Base-by-base conservation (phyloP, 1,140 invertebrate genomes). In the Wasmannia auropunctata region DNA sequence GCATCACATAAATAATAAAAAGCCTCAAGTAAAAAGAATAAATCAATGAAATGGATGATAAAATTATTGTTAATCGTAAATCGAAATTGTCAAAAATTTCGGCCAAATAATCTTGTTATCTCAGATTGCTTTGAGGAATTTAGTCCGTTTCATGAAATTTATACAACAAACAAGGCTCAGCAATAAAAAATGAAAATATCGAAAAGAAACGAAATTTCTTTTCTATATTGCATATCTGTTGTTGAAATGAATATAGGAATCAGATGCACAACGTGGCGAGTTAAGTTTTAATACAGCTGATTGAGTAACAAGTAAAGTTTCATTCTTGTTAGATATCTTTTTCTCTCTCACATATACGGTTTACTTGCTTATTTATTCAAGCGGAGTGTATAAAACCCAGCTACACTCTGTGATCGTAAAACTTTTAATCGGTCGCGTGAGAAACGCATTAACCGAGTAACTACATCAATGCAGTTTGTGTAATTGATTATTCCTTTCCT, bases 371-470 rank as follows among this genome's bases (percentile, higher is more conserved):
- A 79, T 67, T 79, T 79, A 79, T 65, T 79, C 67, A 37, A 28
- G 5, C 19, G 19, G 7, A 65, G n/a, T 54, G 10, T 51, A 19
- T 25, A 65, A 63, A 43, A 62, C 14, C 14, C 22, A 58, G 54
- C n/a, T 77, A 34, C n/a, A n/a, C 8, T 79, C 28, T n/a, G 43
- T 37, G 16, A n/a, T 8, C 28, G n/a, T 79, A 54, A 54, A 79
- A 67, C 76, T 79, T 79, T 65, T 67, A 79, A 65, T 79, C 67
- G 43, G 43, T 79, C 46, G 60, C 76, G 62, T 67, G 60, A 79
- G 76, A 79, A 67, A 79, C 14, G 11, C 43, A 79, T 67, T 67
- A 79, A 65, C 76, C 43, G 22, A 51, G 43, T 28, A 79, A 51
- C 31, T 63, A 65, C 76, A n/a, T 60, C 34, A 65, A 79, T 67